A percentile compares a stretch with the other conserved stretches of the same genome.
Conservation (phyloP, 2,113 vertebrate species). For the Glaucidium brasilianum region DNA sequence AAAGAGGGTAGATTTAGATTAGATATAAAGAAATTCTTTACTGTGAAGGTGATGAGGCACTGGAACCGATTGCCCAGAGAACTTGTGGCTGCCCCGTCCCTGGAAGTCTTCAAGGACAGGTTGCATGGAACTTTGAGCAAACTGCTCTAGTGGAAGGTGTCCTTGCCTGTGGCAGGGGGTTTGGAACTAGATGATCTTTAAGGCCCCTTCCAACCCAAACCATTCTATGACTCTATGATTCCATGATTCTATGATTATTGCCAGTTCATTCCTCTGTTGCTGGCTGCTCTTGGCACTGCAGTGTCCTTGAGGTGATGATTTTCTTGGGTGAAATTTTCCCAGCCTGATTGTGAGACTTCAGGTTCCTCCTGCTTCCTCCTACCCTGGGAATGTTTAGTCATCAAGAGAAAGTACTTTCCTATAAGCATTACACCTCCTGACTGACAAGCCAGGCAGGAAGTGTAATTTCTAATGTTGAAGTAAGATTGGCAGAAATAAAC, state of each 20-base stretch:
- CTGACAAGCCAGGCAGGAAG: neutral
- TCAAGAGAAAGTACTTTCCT: neutral
- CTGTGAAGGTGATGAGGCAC: too few species aligned
- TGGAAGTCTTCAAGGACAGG: too few species aligned
- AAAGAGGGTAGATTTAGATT: too few species aligned
- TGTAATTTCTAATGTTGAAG: constrained; percentile 35
- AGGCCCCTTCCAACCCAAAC: too few species aligned
- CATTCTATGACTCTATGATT: too few species aligned
- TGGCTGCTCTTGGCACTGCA: neutral
- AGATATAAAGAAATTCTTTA: too few species aligned
- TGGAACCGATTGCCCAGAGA: too few species aligned
- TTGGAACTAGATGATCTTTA: too few species aligned
- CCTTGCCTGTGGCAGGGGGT: too few species aligned
- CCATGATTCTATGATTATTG: neutral
- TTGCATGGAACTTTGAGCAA: too few species aligned
- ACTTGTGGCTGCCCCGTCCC: too few species aligned
- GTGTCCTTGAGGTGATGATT: neutral
- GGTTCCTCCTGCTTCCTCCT: neutral
- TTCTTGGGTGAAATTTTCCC: neutral
- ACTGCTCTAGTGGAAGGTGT: too few species aligned
- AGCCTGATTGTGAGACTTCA: neutral
- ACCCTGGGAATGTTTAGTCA: constrained; percentile 21
- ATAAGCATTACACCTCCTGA: neutral
- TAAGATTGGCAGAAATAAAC: constrained; percentile 42
- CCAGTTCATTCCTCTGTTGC: neutral